phyloP scores from a whole-genome alignment of 2,797 vertebrate genomes.

The Gymnocypris eckloni region DNA sequence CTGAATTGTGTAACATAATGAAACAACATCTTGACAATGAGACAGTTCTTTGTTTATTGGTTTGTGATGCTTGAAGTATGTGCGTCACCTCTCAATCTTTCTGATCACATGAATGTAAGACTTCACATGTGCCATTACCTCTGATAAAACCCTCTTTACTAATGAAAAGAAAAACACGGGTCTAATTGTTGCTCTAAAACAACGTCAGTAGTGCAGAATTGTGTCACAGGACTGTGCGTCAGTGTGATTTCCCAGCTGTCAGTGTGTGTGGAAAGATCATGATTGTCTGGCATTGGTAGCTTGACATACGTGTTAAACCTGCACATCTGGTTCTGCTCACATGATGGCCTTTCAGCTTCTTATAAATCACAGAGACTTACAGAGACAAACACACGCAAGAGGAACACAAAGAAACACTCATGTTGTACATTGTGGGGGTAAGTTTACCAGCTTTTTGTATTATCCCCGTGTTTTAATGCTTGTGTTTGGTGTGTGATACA shows the following conservation, averaged over 20 bases:
- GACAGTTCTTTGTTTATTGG: neutral
- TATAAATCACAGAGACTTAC: slow-evolving; percentile 33
- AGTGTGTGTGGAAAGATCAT: slow-evolving; percentile 3
- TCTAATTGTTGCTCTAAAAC: neutral
- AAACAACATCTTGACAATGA: neutral
- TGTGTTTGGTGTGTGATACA: neutral
- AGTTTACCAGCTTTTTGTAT: slow-evolving; percentile 54
- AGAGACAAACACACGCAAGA: slow-evolving; percentile 32
- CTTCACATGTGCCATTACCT: neutral
- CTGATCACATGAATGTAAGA: neutral
- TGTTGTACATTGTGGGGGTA: slow-evolving; percentile 74
- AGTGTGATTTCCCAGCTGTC: neutral
- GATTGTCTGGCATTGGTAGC: neutral
- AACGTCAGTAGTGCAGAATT: neutral
- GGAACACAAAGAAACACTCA: slow-evolving; percentile 56
- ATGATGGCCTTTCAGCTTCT: slow-evolving; percentile 1
- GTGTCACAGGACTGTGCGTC: slow-evolving; percentile 32
- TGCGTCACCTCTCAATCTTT: neutral
- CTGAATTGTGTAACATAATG: neutral
- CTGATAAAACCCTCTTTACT: neutral
- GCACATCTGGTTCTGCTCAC: slow-evolving; percentile 49
- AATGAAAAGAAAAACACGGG: slow-evolving; percentile 2
- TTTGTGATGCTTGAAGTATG: neutral
- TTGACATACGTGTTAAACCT: slow-evolving; percentile 48
- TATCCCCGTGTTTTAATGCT: slow-evolving; percentile 22